phyloP scores from a whole-genome alignment of 2,113 vertebrate genomes.

The Sander vitreus region DNA sequence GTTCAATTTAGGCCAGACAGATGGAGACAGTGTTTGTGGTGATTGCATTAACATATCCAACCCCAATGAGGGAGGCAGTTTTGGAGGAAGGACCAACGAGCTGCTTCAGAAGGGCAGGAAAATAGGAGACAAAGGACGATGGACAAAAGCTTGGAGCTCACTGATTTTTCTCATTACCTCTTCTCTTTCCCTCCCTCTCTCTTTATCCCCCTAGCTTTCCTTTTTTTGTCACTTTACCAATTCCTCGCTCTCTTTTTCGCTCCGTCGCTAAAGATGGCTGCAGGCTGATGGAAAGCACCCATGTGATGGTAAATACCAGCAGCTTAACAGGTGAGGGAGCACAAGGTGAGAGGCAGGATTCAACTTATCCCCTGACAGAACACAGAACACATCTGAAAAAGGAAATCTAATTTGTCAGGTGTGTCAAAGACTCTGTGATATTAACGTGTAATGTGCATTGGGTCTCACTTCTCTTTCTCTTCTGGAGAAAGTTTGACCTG shows the following conservation, averaged over 20 bases:
- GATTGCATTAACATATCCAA: constrained; percentile 82
- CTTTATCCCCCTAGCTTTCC: constrained; percentile 14
- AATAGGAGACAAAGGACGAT: constrained; percentile 53
- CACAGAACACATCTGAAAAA: constrained; percentile 33
- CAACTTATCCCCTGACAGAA: constrained; percentile 50
- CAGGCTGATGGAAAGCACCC: constrained; percentile 53
- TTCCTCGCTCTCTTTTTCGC: not conserved
- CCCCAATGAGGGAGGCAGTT: constrained; percentile 51
- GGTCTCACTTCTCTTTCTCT: too few relatives aligned
- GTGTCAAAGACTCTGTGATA: too few relatives aligned
- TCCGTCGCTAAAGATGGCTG: constrained; percentile 35
- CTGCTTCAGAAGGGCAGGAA: constrained; percentile 22
- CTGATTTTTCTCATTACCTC: constrained; percentile 61
- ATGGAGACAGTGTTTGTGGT: constrained; percentile 79
- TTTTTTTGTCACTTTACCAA: constrained; percentile 17
- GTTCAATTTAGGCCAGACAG: constrained; percentile 80
- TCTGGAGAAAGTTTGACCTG: too few relatives aligned
- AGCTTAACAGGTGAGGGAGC: constrained; percentile 64
- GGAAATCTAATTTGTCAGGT: too few relatives aligned
- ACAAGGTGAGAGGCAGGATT: constrained; percentile 54
- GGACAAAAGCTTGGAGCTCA: constrained; percentile 58
- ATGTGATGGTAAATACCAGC: constrained; percentile 34
- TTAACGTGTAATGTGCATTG: too few relatives aligned
- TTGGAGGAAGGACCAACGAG: constrained; percentile 42
- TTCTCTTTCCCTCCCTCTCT: constrained; percentile 13